Evolutionary conservation across 1,140 invertebrate genomes (phyloP), one percentile per base, ranked within the genome.

Genomic region (Portunus trituberculatus): DNA sequence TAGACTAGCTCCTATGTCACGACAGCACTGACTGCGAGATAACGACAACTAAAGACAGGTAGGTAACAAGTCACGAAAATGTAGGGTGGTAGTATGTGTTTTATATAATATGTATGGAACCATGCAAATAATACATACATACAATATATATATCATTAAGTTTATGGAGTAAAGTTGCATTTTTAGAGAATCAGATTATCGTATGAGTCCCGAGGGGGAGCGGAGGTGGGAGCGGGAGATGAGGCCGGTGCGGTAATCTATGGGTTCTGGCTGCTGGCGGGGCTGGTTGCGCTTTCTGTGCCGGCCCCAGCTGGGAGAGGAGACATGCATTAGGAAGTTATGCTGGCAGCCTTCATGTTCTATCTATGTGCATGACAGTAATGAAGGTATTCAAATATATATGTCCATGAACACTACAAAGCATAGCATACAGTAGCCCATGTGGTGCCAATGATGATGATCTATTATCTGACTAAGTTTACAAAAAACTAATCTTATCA

Each of bases 171-270:
- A 76, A 76, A 76, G 67, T 76, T 76, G 67, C 20, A n/a, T n/a
- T 76, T 76, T 52, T 39, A 89, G 31, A 20, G 46, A 83, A 89
- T 91, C 46, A 46, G 52, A 92, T 98, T 98, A 98, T 97, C 98
- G 97, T 96, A 98, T 98, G 96, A 98, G 97, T 96, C 98, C 98
- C 10, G 98, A 99, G 82, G 98, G 98, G 96, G 98, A 99, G 90
- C 98, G 98, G 96, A 99, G 97, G 97, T 99, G 98, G 93, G 98
- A 99, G 96, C 98, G 98, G 45, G 96, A 96, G 97, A 99, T 99
- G 97, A 99, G 98, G 95, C 98, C 98, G 88, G 98, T 99, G 96
- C 98, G 98, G 97, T 98, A 98, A 97, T 98, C 98, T 96, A 98
- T 97, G 91, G 98, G 97, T 96, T 98, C 98, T 95, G 98, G 97